Evolutionary conservation across 2,113 vertebrate genomes (phyloP), one percentile per base, ranked within the genome.

Genomic region (Rafetus swinhoei): DNA sequence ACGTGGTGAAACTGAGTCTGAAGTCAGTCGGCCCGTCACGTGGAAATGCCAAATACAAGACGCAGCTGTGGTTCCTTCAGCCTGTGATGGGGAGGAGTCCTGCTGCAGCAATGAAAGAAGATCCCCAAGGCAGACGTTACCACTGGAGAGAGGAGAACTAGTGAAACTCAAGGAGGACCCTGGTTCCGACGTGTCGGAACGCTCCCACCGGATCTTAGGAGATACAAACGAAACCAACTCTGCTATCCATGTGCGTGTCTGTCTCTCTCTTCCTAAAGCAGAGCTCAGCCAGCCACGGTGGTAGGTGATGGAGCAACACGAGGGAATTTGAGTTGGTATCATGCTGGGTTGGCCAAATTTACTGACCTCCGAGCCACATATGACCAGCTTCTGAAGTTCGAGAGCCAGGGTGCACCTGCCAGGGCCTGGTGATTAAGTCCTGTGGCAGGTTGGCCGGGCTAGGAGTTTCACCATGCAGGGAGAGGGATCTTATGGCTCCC

Each of bases 91-190:
- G 82, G 87, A 82, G 74, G 85, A 92, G 87, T 94, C 88, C 87
- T 56, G 86, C 55, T 90, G 84, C 9, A 54, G 25, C 19, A 94
- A 95, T 90, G 85, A 81, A 89, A 94, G 94, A 81, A 86, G 72
- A 85, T 86, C 92, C 92, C 97, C 94, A 95, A 94, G 93, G 94
- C 56, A 95, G 92, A 94, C 95, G 95, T 35, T 80, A 85, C 59
- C 1, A 29, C 60, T 79, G 85, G 50, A 87, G 81, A 93, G n/a
- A 91, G 81, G 25, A 89, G 87, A 79, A n/a, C 69, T 86, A 95
- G 81, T 10, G 77, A 95, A 60, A 93, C 1, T 10, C 91, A 86
- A 62, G 80, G 29, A 79, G 15, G 0, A 0, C 18, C 56, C 15
- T 84, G 50, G 60, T 90, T 96, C 85, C 82, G 84, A 94, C 93